Conservation (phyloP, 2,113 vertebrate species). For the Antennarius striatus region DNA sequence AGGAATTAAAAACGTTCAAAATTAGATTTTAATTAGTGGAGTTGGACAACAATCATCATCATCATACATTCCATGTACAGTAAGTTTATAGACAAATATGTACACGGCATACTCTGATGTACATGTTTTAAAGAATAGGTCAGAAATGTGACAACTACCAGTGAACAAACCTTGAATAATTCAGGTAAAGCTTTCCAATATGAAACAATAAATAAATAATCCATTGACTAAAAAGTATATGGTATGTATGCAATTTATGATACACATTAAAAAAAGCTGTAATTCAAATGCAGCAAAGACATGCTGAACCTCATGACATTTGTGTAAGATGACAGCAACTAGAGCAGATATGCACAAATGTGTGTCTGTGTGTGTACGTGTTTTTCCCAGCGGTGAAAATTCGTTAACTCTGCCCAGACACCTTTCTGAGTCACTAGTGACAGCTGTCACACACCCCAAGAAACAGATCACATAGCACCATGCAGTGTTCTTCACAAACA, state of each 20-base stretch:
- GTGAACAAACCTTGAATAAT: constrained; percentile 4
- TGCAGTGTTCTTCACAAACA: constrained; percentile 39
- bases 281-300: constrained; percentile 42
- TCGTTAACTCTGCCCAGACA: constrained; percentile 68
- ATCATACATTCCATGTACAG: neutral
- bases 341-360: constrained; percentile 36
- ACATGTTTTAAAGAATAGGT: neutral
- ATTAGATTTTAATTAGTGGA: neutral
- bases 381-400: constrained; percentile 62
- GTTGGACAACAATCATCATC: neutral
- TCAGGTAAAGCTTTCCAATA: neutral
- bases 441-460: constrained; percentile 73
- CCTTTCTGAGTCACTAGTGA: constrained; percentile 72
- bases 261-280: constrained; percentile 10
- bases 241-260: constrained; percentile 12
- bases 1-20: neutral
- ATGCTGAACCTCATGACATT: constrained; percentile 60
- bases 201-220: constrained; percentile 13
- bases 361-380: constrained; percentile 33
- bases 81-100: neutral
- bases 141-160: constrained; percentile 1
- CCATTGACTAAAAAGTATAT: neutral
- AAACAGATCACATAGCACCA: constrained; percentile 47
- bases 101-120: neutral
- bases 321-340: constrained; percentile 47